phyloP scores from a whole-genome alignment of 2,888 invertebrate genomes.

The Germaria angustata region DNA sequence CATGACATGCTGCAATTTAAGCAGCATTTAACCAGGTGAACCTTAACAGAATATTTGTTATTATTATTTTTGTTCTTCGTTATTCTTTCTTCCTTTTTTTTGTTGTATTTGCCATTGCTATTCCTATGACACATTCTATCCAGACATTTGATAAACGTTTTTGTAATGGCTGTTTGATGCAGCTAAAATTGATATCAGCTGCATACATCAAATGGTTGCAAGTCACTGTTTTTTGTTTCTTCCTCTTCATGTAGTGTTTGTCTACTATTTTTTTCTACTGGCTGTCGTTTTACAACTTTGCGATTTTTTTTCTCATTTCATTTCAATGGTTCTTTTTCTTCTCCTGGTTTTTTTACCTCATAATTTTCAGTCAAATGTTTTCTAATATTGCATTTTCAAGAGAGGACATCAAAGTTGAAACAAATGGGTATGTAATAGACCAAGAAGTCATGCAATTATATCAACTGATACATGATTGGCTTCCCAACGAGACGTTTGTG shows the following conservation, averaged over 20 bases:
- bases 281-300: not conserved
- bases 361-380: conserved; percentile 5
- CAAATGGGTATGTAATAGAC: conserved; percentile 30
- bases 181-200: conserved; percentile 62
- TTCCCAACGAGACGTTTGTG: conserved; percentile 17
- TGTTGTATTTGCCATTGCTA: not conserved
- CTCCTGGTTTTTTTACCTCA: not conserved
- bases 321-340: conserved; percentile 7
- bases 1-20: conserved; percentile 57
- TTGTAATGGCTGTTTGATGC: conserved; percentile 53
- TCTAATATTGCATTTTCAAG: conserved; percentile 34
- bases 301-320: not conserved
- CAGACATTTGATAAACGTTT: conserved; percentile 66
- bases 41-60: conserved; percentile 35
- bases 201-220: conserved; percentile 47
- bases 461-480: conserved; percentile 49
- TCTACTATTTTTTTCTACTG: not conserved
- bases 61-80: conserved; percentile 9
- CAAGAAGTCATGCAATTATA: conserved; percentile 7
- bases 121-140: conserved; percentile 51
- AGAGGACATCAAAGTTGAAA: not conserved
- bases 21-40: conserved; percentile 55
- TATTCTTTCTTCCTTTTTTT: not conserved
- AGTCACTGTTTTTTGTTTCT: conserved; percentile 20
- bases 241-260: not conserved